These are phyloP conservation scores for Brachyptera risi DNA, from an alignment of 2,888 invertebrate genomes.

Conservation along the genomic window DNA sequence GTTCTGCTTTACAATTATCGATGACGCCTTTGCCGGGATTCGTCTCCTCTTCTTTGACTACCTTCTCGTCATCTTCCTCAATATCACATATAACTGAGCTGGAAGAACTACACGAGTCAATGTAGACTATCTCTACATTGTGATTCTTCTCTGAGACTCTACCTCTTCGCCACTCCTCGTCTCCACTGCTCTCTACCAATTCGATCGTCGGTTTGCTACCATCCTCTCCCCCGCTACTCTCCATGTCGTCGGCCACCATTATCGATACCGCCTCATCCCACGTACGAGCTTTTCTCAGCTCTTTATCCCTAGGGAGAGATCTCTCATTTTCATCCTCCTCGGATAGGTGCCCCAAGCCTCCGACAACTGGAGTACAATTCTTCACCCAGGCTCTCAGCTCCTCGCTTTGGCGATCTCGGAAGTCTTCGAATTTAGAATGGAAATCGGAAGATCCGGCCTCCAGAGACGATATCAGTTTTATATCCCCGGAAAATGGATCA, in stretches of 20 bases:
- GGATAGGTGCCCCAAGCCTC: too few species aligned
- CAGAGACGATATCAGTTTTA: not conserved
- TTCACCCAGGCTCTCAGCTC: slow-evolving; percentile 9
- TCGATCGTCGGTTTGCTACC: slow-evolving; percentile 34
- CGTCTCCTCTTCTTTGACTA: not conserved
- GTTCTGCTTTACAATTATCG: not conserved
- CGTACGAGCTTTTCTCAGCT: not conserved
- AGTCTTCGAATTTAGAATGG: not conserved
- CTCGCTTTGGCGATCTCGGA: slow-evolving; percentile 3
- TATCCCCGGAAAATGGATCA: slow-evolving; percentile 14
- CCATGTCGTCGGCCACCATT: slow-evolving; percentile 15
- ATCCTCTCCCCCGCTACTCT: slow-evolving; percentile 4
- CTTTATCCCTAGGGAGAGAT: not conserved
- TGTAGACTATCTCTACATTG: slow-evolving; percentile 64
- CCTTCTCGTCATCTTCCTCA: slow-evolving; percentile 17
- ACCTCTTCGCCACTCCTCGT: slow-evolving; percentile 50
- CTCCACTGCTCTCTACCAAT: slow-evolving; percentile 44
- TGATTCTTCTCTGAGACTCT: slow-evolving; percentile 46
- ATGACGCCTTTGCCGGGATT: not conserved
- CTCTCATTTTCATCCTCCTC: not conserved
- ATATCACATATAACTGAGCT: slow-evolving; percentile 45
- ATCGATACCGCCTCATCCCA: not conserved
- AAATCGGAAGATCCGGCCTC: not conserved
- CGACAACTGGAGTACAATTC: not conserved
- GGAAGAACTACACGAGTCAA: slow-evolving; percentile 61